Base-by-base conservation (phyloP, 2,888 invertebrate genomes). In the Bibio marci region DNA sequence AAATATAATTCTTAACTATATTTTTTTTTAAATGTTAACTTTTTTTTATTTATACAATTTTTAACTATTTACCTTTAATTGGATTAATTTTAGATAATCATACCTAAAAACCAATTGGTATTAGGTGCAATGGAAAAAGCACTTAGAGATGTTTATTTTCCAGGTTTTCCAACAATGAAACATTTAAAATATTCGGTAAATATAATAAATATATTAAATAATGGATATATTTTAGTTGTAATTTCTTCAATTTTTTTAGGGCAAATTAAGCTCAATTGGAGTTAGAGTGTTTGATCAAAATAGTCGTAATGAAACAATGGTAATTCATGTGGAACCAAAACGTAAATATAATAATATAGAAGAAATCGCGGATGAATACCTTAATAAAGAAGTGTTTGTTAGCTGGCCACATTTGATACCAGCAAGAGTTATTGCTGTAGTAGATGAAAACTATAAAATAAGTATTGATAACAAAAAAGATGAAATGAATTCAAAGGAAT, bases 391-490 rank as follows among this genome's bases (percentile, higher is more conserved):
- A 33, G 70, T 92, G 2, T 83, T 76, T 65, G 83, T 88, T 4
- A 76, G 76, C 5, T 97, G 94, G 94, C 97, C 97, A 0, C 88
- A 94, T 64, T 69, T 97, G 39, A 68, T 73, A n/a, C 82, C 85
- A 59, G 87, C 86, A 13, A 74, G 71, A 74, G 77, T 59, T 63
- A 70, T 62, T 3, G 50, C 46, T 3, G 43, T 62, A 4, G 53
- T 53, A 1, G 50, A 52, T 28, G 41, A 45, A 1, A 45, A 49
- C n/a, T n/a, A n/a, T 10, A 25, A 25, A 25, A 31, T 10, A 7
- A 15, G n/a, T 14, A n/a, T n/a, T 15, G 15, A 14, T 15, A 35
- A 15, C n/a, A 19, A 18, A 19, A 34, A 11, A 10, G 32, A 32
- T 32, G 30, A 30, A 12, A 8, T 12, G n/a, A n/a, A n/a, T n/a